Conservation (phyloP, 2,888 invertebrate genomes). For the Clusia tigrina region DNA sequence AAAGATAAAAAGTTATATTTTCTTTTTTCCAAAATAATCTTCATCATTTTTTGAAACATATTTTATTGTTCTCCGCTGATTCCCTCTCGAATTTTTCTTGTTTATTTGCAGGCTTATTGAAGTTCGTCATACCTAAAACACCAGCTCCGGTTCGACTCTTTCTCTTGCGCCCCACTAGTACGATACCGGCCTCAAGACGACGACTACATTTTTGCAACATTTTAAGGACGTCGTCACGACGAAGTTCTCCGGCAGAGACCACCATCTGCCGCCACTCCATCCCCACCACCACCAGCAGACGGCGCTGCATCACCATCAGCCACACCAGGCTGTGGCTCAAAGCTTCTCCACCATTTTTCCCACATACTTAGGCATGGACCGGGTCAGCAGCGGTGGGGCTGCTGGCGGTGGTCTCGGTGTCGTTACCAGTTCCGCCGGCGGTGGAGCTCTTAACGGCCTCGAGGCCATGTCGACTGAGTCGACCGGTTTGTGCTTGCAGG, state of each 20-base stretch:
- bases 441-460: constrained; percentile 60
- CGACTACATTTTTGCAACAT: constrained; percentile 63
- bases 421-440: constrained; percentile 46
- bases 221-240: constrained; percentile 65
- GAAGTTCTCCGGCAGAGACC: constrained; percentile 62
- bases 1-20: not conserved
- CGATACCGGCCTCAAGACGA: constrained; percentile 64
- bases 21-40: not conserved
- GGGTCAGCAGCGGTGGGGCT: constrained; percentile 54
- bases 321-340: constrained; percentile 59
- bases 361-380: constrained; percentile 62
- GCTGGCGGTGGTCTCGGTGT: constrained; percentile 43
- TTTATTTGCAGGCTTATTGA: not conserved
- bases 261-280: constrained; percentile 59
- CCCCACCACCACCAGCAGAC: constrained; percentile 55
- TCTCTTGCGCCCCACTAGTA: constrained; percentile 44
- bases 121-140: too few species aligned
- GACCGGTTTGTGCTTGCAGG: constrained; percentile 74
- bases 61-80: not conserved
- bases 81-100: not conserved
- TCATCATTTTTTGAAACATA: constrained; percentile 34
- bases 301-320: constrained; percentile 59
- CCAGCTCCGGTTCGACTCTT: not conserved
- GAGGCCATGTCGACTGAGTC: constrained; percentile 69
- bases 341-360: constrained; percentile 64